These are phyloP conservation scores for Zaprionus nigranus DNA, from an alignment of 1,140 invertebrate genomes.

Conservation along the genomic window DNA sequence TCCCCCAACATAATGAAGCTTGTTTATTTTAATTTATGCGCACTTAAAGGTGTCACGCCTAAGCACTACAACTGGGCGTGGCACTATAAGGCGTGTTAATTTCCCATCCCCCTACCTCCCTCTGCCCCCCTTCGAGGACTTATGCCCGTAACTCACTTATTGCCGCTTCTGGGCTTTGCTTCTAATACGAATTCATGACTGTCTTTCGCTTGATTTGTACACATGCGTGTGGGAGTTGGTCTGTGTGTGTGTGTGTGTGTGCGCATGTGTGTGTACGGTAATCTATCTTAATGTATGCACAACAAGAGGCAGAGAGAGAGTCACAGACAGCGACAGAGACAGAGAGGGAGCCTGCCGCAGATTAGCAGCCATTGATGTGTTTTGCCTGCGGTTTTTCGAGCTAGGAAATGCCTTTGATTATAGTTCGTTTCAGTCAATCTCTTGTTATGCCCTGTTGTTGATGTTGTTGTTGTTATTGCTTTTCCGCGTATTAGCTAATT, in stretches of 20 bases:
- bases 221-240: slow-evolving; percentile 19
- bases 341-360: slow-evolving; percentile 5
- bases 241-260: slow-evolving; percentile 11
- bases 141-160: slow-evolving; percentile 33
- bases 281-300: slow-evolving; percentile 81
- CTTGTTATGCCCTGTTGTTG: slow-evolving; percentile 42
- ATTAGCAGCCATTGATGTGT: slow-evolving; percentile 29
- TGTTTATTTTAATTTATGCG: slow-evolving; percentile 75
- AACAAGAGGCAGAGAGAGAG: neutral
- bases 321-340: neutral
- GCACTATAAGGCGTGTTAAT: slow-evolving; percentile 68
- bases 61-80: slow-evolving; percentile 40
- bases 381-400: slow-evolving; percentile 48
- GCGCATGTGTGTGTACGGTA: slow-evolving; percentile 48
- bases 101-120: slow-evolving; percentile 21
- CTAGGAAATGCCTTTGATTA: slow-evolving; percentile 41
- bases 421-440: slow-evolving; percentile 28
- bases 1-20: slow-evolving; percentile 61
- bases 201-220: slow-evolving; percentile 62
- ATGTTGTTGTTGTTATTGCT: slow-evolving; percentile 33
- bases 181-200: slow-evolving; percentile 75
- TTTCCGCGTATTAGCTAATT: slow-evolving; percentile 58
- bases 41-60: slow-evolving; percentile 63
- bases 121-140: neutral
- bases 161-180: slow-evolving; percentile 41